Evolutionary conservation across 1,140 invertebrate genomes (phyloP).

Genomic region (Drosophila gunungcola): DNA sequence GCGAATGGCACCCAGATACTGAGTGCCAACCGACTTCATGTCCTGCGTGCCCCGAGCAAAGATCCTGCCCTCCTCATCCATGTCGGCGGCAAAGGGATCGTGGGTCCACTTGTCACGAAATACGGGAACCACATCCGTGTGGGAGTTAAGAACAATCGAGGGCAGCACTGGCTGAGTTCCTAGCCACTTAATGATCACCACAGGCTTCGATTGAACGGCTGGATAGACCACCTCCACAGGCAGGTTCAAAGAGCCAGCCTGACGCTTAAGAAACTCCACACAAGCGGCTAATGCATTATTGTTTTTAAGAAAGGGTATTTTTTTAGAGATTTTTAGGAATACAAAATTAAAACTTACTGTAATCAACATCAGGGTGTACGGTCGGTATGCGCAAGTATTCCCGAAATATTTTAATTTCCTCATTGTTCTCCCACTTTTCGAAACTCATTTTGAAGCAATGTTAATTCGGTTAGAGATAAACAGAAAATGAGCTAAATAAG

Average conservation of each 20-base stretch:
- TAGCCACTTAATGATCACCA: constrained; percentile 90
- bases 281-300: constrained; percentile 44
- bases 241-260: constrained; percentile 88
- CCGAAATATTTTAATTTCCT: constrained; percentile 91
- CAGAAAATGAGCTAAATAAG: background rate
- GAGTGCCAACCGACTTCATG: constrained; percentile 78
- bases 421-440: constrained; percentile 85
- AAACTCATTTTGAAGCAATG: constrained; percentile 31
- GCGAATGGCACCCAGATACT: constrained; percentile 89
- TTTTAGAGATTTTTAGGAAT: background rate
- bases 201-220: constrained; percentile 86
- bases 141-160: constrained; percentile 92
- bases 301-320: constrained; percentile 76
- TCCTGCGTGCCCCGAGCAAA: constrained; percentile 92
- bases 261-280: constrained; percentile 88
- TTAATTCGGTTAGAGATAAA: background rate
- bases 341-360: constrained; percentile 79
- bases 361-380: constrained; percentile 93
- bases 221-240: constrained; percentile 86
- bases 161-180: constrained; percentile 89
- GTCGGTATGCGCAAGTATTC: constrained; percentile 93
- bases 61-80: constrained; percentile 91
- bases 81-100: constrained; percentile 90
- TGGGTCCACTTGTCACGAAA: constrained; percentile 88
- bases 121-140: constrained; percentile 95